Conservation (phyloP, 2,113 vertebrate genomes). For the Coracopsis vasa region DNA sequence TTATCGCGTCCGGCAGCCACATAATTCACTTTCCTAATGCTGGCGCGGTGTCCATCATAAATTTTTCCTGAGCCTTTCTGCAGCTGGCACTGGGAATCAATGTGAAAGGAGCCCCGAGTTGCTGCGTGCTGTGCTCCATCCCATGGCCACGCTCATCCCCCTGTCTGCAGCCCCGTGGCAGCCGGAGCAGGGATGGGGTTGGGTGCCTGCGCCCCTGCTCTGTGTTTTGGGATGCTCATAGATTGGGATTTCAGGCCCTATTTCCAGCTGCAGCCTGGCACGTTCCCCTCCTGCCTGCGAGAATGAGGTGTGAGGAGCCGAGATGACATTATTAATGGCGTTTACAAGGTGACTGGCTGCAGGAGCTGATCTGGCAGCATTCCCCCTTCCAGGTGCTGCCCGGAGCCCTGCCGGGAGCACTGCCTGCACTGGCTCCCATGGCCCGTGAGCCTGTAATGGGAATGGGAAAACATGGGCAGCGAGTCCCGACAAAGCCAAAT, state of each 20-base stretch:
- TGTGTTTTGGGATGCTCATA: rapidly evolving
- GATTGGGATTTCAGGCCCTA: rapidly evolving
- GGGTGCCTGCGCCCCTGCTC: neutral
- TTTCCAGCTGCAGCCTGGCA: neutral
- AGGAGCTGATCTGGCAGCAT: conserved; percentile 5
- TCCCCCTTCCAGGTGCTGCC: conserved; percentile 18
- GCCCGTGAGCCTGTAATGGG: neutral
- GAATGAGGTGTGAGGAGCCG: neutral
- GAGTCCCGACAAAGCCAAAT: neutral
- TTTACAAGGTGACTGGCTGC: conserved; percentile 27
- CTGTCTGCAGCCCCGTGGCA: neutral
- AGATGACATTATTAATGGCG: neutral
- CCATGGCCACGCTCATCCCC: rapidly evolving
- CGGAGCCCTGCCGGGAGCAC: neutral
- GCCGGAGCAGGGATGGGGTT: rapidly evolving
- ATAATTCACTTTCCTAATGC: conserved; percentile 18
- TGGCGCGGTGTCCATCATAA: neutral
- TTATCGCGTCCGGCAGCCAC: neutral
- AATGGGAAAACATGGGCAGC: rapidly evolving
- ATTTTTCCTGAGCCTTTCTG: conserved; percentile 17
- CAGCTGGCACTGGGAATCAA: conserved; percentile 53
- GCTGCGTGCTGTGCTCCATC: neutral
- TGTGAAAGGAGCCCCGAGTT: neutral
- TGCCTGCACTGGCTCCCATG: neutral
- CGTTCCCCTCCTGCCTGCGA: neutral